Evolutionary conservation across 1,140 invertebrate genomes (phyloP), one percentile per base, ranked within the genome.

Genomic region (Drosophila bifasciata): DNA sequence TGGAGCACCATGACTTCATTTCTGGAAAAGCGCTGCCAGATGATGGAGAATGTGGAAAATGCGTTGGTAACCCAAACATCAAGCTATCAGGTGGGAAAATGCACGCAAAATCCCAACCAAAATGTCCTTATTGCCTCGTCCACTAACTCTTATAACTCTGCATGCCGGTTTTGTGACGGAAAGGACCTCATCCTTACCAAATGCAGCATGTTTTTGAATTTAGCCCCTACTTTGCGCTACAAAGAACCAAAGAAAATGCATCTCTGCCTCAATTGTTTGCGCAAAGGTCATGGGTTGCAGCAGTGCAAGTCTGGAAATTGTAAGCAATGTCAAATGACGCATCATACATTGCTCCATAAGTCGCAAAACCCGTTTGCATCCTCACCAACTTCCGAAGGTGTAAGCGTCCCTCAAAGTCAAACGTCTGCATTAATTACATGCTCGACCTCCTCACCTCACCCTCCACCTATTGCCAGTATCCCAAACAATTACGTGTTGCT

Each of bases 21-120:
- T 11, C 40, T 53, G 39, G 51, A 53, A n/a, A 53, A 11, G 21
- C 40, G 39, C 7, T 53, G n/a, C 51, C 5, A 39, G 39, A 53
- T 41, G 36, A 56, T 56, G 53, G 40, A 56, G 13, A 15, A 41
- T 52, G 5, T 19, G 28, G 15, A 19, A 50, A 50, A 11, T 2
- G 48, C n/a, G n/a, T 28, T 8, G 48, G 48, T 36, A 50, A 50
- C 7, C n/a, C 28, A 50, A 16, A 48, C 9, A 48, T 9, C 13
- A 21, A 48, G 21, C 45, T 11, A 48, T 5, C 21, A 50, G 21
- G 45, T 48, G 21, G 13, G 45, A 48, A 25, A 48, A 48, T 15
- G 5, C 13, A 48, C 19, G n/a, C 7, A 25, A 5, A n/a, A 15
- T 13, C 2, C 46, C 15, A 48, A 25, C 11, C n/a, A 25, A 48